phyloP scores from a whole-genome alignment of 2,888 invertebrate species.

The Eledona agricola region DNA sequence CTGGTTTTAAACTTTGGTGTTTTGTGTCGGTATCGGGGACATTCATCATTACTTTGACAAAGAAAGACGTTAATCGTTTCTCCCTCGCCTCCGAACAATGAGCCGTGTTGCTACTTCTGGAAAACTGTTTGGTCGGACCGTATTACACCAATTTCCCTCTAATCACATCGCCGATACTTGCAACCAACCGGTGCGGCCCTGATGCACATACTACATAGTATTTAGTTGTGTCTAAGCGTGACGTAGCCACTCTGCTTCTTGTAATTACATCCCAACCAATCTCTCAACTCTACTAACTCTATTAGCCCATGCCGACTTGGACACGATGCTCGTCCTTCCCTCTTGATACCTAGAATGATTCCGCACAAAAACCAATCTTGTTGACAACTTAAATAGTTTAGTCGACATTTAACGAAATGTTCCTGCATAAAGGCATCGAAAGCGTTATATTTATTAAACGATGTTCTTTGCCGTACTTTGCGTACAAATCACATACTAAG shows the following conservation, averaged over 20 bases:
- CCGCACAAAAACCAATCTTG: too few relatives aligned
- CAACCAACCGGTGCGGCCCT: slow-evolving; percentile 5
- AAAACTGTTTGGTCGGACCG: too few relatives aligned
- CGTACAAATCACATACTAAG: too few relatives aligned
- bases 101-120: too few relatives aligned
- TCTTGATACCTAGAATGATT: too few relatives aligned
- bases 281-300: slow-evolving; percentile 40
- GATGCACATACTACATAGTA: slow-evolving; percentile 21
- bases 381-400: too few relatives aligned
- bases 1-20: slow-evolving; percentile 60
- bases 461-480: too few relatives aligned
- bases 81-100: slow-evolving; percentile 29
- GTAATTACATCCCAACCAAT: slow-evolving; percentile 35
- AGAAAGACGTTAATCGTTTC: slow-evolving; percentile 60
- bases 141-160: slow-evolving; percentile 1
- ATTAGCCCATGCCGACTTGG: slow-evolving; percentile 46
- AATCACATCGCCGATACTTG: slow-evolving; percentile 21
- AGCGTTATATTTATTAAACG: too few relatives aligned
- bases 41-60: slow-evolving; percentile 63
- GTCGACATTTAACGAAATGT: too few relatives aligned
- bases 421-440: too few relatives aligned
- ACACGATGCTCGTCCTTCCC: too few relatives aligned
- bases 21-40: slow-evolving; percentile 60
- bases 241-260: slow-evolving; percentile 32
- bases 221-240: slow-evolving; percentile 33